Percentiles rank a stretch among this genome's conserved stretches.
phyloP scores from a whole-genome alignment of 2,888 invertebrate species.

The Agelastica alni region DNA sequence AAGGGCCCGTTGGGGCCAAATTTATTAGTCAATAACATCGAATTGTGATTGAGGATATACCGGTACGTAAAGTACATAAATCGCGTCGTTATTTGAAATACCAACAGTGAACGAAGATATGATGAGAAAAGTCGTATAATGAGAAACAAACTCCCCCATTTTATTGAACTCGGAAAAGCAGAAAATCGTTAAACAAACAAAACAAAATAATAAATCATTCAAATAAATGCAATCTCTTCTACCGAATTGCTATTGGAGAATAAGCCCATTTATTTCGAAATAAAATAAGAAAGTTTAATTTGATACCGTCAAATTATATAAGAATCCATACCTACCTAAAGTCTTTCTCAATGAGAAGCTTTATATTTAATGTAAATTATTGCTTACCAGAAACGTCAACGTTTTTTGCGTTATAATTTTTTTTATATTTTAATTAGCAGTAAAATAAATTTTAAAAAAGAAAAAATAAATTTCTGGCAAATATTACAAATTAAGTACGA shows the following conservation, averaged over 20 bases:
- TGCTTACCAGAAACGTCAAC: no score
- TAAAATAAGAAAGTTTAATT: not conserved
- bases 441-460: no score
- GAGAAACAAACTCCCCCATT: not conserved
- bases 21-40: no score
- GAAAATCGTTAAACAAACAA: constrained; percentile 17
- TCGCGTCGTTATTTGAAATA: not conserved
- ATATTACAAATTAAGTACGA: no score
- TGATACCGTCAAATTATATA: not conserved
- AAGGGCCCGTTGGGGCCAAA: no score
- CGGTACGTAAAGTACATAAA: not conserved
- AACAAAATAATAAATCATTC: constrained; percentile 21
- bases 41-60: no score
- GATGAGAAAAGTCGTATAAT: constrained; percentile 10
- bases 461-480: no score
- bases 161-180: constrained; percentile 1
- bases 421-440: no score
- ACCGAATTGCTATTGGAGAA: constrained; percentile 6
- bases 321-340: no score
- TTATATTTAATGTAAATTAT: no score
- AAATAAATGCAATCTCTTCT: constrained; percentile 14
- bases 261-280: constrained; percentile 3
- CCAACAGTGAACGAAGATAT: not conserved
- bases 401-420: no score
- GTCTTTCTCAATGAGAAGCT: no score